Base-by-base conservation (phyloP, 2,797 vertebrate species). In the Dendrocincla fuliginosa region DNA sequence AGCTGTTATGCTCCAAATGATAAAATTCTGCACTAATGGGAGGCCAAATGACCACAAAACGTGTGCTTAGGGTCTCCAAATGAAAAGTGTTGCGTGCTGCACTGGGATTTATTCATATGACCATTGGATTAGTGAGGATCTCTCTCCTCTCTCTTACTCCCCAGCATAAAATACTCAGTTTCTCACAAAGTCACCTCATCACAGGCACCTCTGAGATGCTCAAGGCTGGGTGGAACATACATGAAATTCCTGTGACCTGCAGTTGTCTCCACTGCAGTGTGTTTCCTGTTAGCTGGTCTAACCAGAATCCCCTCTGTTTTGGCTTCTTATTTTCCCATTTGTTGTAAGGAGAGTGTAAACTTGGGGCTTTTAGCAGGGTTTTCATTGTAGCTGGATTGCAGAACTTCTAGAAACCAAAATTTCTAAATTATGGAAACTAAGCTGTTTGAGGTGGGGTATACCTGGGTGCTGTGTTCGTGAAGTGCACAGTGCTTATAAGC, bases 161-260 rank as follows among this genome's bases (percentile, higher is more conserved):
- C 9, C 23, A 57, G 41, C 10, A 16, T 20, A 32, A 25, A 60
- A 57, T 39, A 19, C 24, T 50, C 22, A 24, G 22, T 46, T 41
- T 83, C 47, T 70, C 32, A 60, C 11, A 0, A 2, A 61, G 37
- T 41, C 37, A n/a, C 64, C 44, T 57, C 33, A 33, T 13, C 28
- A 19, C 1, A 63, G 30, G 35, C 24, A 39, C 18, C 30, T 49
- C 35, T 11, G 55, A 53, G 49, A 44, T n/a, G 16, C 41, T 22
- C 25, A 16, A 8, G 41, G 53, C 5, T 60, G 49, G 7, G 12
- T 44, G n/a, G n/a, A 30, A 39, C 9, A 9, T 0, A 2, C 10
- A 25, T 33, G 52, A 37, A n/a, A 22, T 23, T 76, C 55, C 32
- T 37, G 50, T 33, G 24, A 13, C 49, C 49, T 30, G 39, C 41